Evolutionary conservation across 2,888 invertebrate species (phyloP).

Genomic region (Prosopocoilus inquinatus): DNA sequence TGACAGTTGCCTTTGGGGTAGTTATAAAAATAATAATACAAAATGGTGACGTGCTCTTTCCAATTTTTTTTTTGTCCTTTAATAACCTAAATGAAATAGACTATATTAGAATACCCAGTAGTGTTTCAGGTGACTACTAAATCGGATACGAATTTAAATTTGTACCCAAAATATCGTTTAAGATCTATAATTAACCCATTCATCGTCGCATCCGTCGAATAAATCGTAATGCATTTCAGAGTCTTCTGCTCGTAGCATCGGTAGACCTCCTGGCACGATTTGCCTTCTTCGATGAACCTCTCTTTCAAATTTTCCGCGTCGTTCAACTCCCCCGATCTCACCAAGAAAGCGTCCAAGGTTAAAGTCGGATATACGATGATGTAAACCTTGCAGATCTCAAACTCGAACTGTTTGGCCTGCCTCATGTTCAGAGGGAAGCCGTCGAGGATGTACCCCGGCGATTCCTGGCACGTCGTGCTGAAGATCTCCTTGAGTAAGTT

Average conservation of each 20-base stretch:
- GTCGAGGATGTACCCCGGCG: constrained; percentile 32
- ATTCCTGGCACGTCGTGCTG: constrained; percentile 16
- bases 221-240: constrained; percentile 11
- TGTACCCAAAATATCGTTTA: constrained; percentile 17
- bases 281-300: constrained; percentile 5
- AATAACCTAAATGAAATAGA: too few species aligned
- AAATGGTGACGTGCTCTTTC: too few species aligned
- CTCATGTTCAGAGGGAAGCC: constrained; percentile 32
- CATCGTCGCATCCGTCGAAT: constrained; percentile 6
- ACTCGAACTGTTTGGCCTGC: constrained; percentile 33
- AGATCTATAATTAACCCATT: constrained; percentile 16
- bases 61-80: too few species aligned
- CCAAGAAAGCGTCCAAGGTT: constrained; percentile 23
- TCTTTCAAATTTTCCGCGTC: constrained; percentile 3
- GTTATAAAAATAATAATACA: too few species aligned
- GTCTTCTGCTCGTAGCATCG: constrained; percentile 19
- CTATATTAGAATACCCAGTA: too few species aligned
- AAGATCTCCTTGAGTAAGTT: constrained; percentile 27
- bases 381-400: constrained; percentile 30
- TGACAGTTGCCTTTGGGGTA: too few species aligned
- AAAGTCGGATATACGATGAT: constrained; percentile 28
- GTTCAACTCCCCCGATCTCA: background rate
- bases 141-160: constrained; percentile 7
- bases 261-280: constrained; percentile 14
- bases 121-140: background rate